Conservation (phyloP, 2,113 vertebrate species). For the Neogale vison region DNA sequence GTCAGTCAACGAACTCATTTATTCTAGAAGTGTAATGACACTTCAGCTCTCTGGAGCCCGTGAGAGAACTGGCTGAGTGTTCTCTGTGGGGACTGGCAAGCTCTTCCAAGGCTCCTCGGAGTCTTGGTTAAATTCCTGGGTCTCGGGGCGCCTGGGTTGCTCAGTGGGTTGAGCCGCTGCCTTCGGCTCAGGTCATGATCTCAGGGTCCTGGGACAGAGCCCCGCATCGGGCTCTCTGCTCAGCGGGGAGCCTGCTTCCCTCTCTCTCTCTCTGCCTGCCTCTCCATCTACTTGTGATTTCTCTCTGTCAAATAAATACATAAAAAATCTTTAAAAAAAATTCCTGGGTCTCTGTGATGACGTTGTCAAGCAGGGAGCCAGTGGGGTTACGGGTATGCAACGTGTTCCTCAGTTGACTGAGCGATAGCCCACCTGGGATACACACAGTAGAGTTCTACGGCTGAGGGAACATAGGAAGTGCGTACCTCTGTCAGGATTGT, state of each 20-base stretch:
- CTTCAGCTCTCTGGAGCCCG: neutral
- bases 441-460: neutral
- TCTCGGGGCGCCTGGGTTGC: no score
- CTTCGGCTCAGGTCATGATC: no score
- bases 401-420: neutral
- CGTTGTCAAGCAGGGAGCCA: neutral
- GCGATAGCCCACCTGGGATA: neutral
- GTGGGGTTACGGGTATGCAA: neutral
- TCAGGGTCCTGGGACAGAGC: no score
- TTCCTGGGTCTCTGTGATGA: conserved; percentile 8
- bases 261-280: no score
- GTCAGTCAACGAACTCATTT: neutral
- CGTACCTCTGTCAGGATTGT: neutral
- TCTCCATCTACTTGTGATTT: no score
- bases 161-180: no score
- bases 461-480: neutral
- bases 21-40: neutral
- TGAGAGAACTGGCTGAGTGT: neutral
- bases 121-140: conserved; percentile 21
- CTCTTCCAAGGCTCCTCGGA: neutral
- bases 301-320: no score
- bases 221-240: no score
- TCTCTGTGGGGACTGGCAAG: neutral
- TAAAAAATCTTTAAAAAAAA: no score
- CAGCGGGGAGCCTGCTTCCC: no score